Evolutionary conservation across 1,140 invertebrate genomes (phyloP), one percentile per base, ranked within the genome.

Genomic region (Macrosteles quadrilineatus): DNA sequence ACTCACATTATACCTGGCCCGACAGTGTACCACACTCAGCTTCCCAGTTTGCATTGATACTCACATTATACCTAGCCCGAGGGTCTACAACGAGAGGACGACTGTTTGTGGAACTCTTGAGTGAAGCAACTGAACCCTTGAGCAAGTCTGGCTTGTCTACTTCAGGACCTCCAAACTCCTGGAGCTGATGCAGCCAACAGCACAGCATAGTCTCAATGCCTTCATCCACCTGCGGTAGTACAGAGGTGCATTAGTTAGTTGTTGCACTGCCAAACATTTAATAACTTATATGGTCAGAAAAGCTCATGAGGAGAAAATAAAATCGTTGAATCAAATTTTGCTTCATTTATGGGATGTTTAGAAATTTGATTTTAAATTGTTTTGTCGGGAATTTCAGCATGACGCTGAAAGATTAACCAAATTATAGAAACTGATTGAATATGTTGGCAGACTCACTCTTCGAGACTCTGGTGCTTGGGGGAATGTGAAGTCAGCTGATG

Each of bases 181-280:
- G 91, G 19, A 92, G 80, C 77, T 91, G 90, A 78, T 92, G 90
- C 29, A 92, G 80, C 89, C 90, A 91, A 76, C 89, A 92, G 72
- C 89, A 91, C 2, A 92, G 81, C 90, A 92, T 91, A 9, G 88
- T 88, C 77, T 92, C 90, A 77, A 92, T 92, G 29, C 90, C 90
- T 78, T 91, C 90, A 72, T 91, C 90, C 43, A 92, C 90, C 88
- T 90, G n/a, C n/a, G n/a, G n/a, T n/a, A n/a, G n/a, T n/a, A n/a
- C n/a, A n/a, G n/a, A n/a, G n/a, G n/a, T n/a, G n/a, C n/a, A n/a
- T n/a, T n/a, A n/a, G n/a, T n/a, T n/a, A n/a, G n/a, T n/a, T n/a
- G n/a, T n/a, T n/a, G n/a, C n/a, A n/a, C n/a, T n/a, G n/a, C n/a
- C n/a, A n/a, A n/a, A n/a, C n/a, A n/a, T n/a, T n/a, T n/a, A n/a